Evolutionary conservation across 2,797 vertebrate species (phyloP), one percentile per base, ranked within the genome.

Genomic region (Pipistrellus nathusii): DNA sequence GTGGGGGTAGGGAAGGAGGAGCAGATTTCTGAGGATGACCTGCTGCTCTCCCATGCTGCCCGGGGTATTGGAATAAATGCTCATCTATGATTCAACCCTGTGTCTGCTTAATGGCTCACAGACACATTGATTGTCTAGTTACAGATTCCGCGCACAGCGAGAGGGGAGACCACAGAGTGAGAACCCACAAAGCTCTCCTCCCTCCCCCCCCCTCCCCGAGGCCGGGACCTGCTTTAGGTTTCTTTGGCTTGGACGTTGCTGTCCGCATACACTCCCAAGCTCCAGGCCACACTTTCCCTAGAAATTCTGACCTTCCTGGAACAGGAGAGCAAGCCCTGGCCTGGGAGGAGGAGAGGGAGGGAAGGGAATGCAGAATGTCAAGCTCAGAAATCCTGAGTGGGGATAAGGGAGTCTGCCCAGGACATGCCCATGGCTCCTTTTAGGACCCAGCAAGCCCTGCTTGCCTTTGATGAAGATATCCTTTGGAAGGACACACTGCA

Each of bases 331-430:
- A 14, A 81, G 25, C 4, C n/a, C 20, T 21, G 23, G 57, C 8
- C 10, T 59, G 25, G 73, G 55, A 23, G 64, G 66, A 57, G 57
- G 62, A 27, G 51, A 35, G 13, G 10, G 12, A n/a, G 5, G 44
- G 21, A 68, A 53, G 30, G 18, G 73, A 44, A 38, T 71, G 91
- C 59, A 92, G 84, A 93, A 57, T 88, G 44, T 82, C 62, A 83
- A 83, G 64, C 3, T 76, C 84, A 91, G 75, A 88, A 13, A 64
- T 93, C 35, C 69, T 48, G 32, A 73, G 6, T 23, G 3, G 17
- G 32, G n/a, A 57, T 23, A 4, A 25, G 15, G 66, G 46, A 57
- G 41, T 71, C 53, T 72, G 51, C 51, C n/a, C 6, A 0, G 1
- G 25, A 71, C 20, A 20, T 15, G 10, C 30, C 53, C 71, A 7